These are phyloP conservation scores for Morone chrysops DNA, from an alignment of 2,113 vertebrate genomes.

Conservation along the genomic window DNA sequence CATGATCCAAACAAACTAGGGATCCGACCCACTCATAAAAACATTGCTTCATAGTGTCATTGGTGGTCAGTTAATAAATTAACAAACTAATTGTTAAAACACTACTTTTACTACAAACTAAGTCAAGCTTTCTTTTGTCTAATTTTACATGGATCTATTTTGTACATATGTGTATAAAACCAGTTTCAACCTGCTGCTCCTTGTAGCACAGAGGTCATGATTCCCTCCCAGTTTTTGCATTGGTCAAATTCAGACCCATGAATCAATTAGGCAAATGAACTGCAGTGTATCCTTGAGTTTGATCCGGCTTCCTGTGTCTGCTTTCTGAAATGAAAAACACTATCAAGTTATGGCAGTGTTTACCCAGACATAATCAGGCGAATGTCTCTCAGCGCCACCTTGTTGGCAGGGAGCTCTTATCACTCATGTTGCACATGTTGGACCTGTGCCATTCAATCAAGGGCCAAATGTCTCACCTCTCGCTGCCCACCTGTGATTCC, in stretches of 20 bases:
- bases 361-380: constrained; percentile 3
- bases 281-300: background rate
- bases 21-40: background rate
- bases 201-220: background rate
- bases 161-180: background rate
- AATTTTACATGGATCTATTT: background rate
- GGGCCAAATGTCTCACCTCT: constrained; percentile 28
- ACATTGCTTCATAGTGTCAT: background rate
- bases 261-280: constrained; percentile 14
- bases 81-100: background rate
- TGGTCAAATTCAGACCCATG: constrained; percentile 6
- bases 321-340: constrained; percentile 19
- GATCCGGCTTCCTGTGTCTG: background rate
- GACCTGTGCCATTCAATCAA: constrained; percentile 12
- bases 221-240: constrained; percentile 3
- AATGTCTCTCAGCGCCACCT: background rate
- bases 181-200: background rate
- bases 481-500: constrained; percentile 7
- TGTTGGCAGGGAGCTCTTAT: constrained; percentile 14
- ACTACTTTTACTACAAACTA: background rate
- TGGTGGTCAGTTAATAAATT: background rate
- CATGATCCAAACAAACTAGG: no score
- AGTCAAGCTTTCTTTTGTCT: background rate
- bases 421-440: constrained; percentile 18
- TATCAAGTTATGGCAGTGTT: background rate